Base-by-base conservation (phyloP, 1,140 invertebrate genomes). In the Tetranychus cinnabarinus region DNA sequence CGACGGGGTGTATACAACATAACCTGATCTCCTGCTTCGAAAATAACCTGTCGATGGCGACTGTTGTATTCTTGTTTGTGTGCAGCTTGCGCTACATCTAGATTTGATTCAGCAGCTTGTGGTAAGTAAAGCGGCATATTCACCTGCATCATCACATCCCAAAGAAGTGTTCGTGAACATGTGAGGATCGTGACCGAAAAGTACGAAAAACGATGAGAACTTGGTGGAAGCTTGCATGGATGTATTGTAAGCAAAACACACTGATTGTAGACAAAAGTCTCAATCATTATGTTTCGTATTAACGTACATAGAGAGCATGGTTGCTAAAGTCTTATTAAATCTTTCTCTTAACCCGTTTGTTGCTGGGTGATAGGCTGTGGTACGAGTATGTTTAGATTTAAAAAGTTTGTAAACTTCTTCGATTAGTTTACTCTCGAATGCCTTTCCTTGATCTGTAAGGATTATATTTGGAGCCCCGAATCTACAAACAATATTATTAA, bases 391-490 rank as follows among this genome's bases (percentile, higher is more conserved):
- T 48, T 64, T 46, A 2, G 67, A 65, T 35, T 37, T 37, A 10
- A 61, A n/a, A 8, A 65, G 33, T 57, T 48, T 47, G 10, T 33
- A 50, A 1, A 65, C 6, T 35, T 58, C 54, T 35, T 58, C 13
- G 4, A 58, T 34, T 23, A 65, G 6, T 54, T 64, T 6, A 13
- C 56, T n/a, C 33, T 33, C 8, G 34, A 65, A 64, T 3, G 46
- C 23, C 13, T 34, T 37, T 34, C 59, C 62, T 23, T 48, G 36
- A 54, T 63, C 62, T n/a, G 58, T 37, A 1, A 70, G 74, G 8
- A 76, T 67, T 13, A 10, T 34, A 1, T 6, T 2, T 1, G 66
- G 66, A 52, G 54, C 36, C 2, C 74, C 73, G 62, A 70, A 75
- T 7, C 69, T 61, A 2, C 50, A 36, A 34, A 74, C 68, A 70